A percentile compares a stretch with the other conserved stretches of the same genome.
Evolutionary conservation across 2,888 invertebrate genomes (phyloP).

Genomic region (Clanis bilineata): DNA sequence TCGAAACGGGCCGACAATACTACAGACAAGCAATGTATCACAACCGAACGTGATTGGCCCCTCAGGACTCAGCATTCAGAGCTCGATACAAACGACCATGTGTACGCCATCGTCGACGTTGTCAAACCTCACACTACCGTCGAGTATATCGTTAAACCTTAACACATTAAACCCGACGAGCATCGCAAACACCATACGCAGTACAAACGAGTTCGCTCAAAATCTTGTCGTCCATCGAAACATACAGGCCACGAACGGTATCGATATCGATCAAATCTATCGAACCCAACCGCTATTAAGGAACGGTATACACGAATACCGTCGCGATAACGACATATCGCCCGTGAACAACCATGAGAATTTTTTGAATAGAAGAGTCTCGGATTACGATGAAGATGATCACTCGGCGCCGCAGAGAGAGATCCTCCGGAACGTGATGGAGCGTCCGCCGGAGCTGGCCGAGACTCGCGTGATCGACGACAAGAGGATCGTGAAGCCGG

Average conservation of each 20-base stretch:
- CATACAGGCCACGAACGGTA: conserved; percentile 61
- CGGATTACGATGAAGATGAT: conserved; percentile 73
- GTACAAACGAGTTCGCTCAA: conserved; percentile 61
- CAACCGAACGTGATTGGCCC: conserved; percentile 61
- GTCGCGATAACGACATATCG: conserved; percentile 55
- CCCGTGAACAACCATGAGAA: conserved; percentile 61
- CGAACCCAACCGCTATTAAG: conserved; percentile 48
- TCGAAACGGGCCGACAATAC: conserved; percentile 62
- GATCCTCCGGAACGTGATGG: conserved; percentile 50
- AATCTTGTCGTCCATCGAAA: conserved; percentile 64
- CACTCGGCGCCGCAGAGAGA: conserved; percentile 54
- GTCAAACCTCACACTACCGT: conserved; percentile 54
- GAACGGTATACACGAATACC: conserved; percentile 70
- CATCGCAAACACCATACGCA: conserved; percentile 57
- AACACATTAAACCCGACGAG: conserved; percentile 55
- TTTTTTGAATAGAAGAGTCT: conserved; percentile 65
- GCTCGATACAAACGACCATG: conserved; percentile 45
- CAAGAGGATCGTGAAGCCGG: conserved; percentile 69
- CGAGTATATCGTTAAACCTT: conserved; percentile 61
- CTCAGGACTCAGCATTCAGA: conserved; percentile 50
- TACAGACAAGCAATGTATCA: conserved; percentile 51
- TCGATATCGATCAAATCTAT: conserved; percentile 63
- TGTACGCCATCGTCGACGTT: conserved; percentile 54
- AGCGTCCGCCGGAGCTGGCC: conserved; percentile 57
- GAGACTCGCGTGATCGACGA: conserved; percentile 64